phyloP scores from a whole-genome alignment of 2,113 vertebrate genomes.

The Rhinopithecus roxellana region DNA sequence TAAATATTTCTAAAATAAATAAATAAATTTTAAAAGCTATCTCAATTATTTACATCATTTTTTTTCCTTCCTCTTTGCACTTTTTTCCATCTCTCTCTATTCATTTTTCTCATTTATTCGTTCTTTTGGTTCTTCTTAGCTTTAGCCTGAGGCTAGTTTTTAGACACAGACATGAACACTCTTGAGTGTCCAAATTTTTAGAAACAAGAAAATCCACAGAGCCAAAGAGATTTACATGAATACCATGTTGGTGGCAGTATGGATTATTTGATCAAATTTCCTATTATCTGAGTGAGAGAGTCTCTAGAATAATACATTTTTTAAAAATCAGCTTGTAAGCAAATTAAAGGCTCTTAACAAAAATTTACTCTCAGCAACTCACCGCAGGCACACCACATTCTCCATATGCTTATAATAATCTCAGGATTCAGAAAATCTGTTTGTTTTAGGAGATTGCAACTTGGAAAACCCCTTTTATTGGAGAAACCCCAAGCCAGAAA shows the following conservation, averaged over 20 bases:
- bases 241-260: neutral
- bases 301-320: neutral
- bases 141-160: slow-evolving; percentile 1
- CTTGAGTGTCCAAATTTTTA: neutral
- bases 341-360: slow-evolving; percentile 22
- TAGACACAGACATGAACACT: neutral
- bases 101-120: neutral
- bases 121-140: neutral
- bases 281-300: neutral
- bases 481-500: slow-evolving; percentile 50
- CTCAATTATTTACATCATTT: slow-evolving; percentile 15
- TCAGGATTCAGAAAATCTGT: slow-evolving; percentile 21
- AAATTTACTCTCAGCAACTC: slow-evolving; percentile 33
- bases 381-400: neutral
- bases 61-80: neutral
- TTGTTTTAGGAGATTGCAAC: neutral
- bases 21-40: neutral
- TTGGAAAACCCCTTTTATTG: neutral
- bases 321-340: neutral
- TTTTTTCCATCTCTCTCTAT: neutral
- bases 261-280: neutral
- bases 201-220: neutral
- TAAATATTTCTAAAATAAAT: neutral
- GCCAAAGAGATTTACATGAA: slow-evolving; percentile 11
- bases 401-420: neutral